Evolutionary conservation across 1,140 invertebrate genomes (phyloP).

Genomic region (Dreissena rostriformis): DNA sequence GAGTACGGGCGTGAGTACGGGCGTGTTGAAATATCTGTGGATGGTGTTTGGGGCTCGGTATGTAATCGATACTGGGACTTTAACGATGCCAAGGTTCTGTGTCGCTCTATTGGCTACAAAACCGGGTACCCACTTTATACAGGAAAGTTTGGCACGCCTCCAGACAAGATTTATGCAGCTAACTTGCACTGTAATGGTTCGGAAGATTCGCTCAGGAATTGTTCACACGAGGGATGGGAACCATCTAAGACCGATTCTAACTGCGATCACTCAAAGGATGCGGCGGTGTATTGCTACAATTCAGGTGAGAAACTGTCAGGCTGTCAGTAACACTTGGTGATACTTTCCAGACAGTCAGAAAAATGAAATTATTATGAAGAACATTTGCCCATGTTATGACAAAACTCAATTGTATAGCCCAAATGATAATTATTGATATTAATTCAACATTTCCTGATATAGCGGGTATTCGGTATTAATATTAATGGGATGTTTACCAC

Average conservation of each 20-base stretch:
- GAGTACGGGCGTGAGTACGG: slow-evolving; percentile 58
- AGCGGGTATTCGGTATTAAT: no score
- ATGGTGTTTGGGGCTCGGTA: slow-evolving; percentile 67
- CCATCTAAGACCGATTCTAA: neutral
- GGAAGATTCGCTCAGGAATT: slow-evolving; percentile 63
- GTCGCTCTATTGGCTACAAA: slow-evolving; percentile 59
- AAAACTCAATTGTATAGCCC: no score
- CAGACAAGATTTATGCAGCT: slow-evolving; percentile 61
- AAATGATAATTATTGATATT: no score
- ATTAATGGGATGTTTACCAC: no score
- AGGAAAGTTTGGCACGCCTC: slow-evolving; percentile 17
- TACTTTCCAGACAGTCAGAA: no score
- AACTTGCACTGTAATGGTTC: slow-evolving; percentile 65
- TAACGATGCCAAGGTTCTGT: slow-evolving; percentile 66
- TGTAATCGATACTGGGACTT: slow-evolving; percentile 65
- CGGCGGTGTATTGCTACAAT: slow-evolving; percentile 67
- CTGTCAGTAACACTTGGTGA: no score
- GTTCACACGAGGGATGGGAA: slow-evolving; percentile 65
- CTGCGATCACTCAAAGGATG: slow-evolving; percentile 64
- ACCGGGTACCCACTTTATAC: slow-evolving; percentile 58
- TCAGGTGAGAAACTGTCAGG: slow-evolving; percentile 52
- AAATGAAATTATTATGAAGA: no score
- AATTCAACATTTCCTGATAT: no score
- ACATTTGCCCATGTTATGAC: no score
- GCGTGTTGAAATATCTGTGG: slow-evolving; percentile 66